phyloP scores from a whole-genome alignment of 2,888 invertebrate species.

The Muscina levida region DNA sequence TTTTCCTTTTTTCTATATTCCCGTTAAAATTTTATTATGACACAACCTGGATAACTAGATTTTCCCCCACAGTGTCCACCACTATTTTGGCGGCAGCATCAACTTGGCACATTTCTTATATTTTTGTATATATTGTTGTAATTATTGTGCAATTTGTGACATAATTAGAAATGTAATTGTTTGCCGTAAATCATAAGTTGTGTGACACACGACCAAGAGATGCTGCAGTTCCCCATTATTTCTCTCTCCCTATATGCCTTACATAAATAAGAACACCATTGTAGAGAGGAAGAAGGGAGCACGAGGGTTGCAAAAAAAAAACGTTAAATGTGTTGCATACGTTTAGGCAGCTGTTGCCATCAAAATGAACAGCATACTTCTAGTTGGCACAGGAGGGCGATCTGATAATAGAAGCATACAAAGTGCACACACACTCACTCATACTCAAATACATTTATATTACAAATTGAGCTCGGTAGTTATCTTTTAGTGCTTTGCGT shows the following conservation, averaged over 20 bases:
- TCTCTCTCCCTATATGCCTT: background rate
- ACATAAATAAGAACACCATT: background rate
- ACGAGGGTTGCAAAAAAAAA: background rate
- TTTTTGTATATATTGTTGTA: constrained; percentile 34
- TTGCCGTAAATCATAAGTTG: constrained; percentile 42
- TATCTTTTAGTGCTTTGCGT: background rate
- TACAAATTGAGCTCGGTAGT: constrained; percentile 68
- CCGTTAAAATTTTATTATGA: too few relatives aligned
- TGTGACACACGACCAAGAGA: background rate
- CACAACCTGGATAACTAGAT: too few relatives aligned
- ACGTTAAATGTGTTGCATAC: constrained; percentile 37
- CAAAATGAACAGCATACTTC: constrained; percentile 38
- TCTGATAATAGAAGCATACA: background rate
- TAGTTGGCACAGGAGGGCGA: constrained; percentile 31
- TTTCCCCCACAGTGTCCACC: background rate
- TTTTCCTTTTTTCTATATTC: too few relatives aligned
- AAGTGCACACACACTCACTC: too few relatives aligned
- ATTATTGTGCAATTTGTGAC: constrained; percentile 58
- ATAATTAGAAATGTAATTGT: constrained; percentile 45
- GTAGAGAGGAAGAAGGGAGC: constrained; percentile 6
- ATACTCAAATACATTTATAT: too few relatives aligned
- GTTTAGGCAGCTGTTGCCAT: constrained; percentile 10
- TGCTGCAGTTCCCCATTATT: background rate
- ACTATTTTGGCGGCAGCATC: too few relatives aligned
- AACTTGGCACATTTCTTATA: too few relatives aligned